Conservation (phyloP, 2,888 invertebrate species). For the Melanophora roralis region DNA sequence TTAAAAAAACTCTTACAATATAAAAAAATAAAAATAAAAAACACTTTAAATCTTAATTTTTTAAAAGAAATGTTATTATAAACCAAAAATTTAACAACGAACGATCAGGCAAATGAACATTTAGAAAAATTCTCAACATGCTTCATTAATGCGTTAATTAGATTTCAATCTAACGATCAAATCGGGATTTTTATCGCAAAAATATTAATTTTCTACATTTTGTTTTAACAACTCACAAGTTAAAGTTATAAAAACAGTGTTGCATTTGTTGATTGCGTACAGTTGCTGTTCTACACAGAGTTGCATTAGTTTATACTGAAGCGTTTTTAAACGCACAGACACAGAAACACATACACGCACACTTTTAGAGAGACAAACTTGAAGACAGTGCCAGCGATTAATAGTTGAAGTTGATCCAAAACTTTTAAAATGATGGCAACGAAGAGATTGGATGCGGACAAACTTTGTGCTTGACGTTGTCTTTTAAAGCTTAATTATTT, state of each 20-base stretch:
- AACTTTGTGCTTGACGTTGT: constrained; percentile 15
- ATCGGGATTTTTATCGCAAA: background rate
- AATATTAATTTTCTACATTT: background rate
- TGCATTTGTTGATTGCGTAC: constrained; percentile 33
- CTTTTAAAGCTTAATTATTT: background rate
- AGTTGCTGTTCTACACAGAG: constrained; percentile 22
- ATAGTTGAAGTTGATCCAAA: background rate
- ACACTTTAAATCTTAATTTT: background rate
- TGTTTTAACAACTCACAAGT: constrained; percentile 55
- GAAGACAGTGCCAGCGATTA: constrained; percentile 55
- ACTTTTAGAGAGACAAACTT: constrained; percentile 4
- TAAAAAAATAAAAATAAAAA: background rate
- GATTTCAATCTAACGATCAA: background rate
- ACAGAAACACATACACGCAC: background rate
- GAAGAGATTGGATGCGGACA: background rate
- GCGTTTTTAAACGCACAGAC: background rate
- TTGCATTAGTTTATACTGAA: constrained; percentile 1
- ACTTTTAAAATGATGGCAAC: background rate
- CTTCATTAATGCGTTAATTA: constrained; percentile 33
- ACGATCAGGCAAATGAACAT: constrained; percentile 43
- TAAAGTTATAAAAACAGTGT: constrained; percentile 50
- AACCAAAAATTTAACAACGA: constrained; percentile 18
- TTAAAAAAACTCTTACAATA: no score
- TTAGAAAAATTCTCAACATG: constrained; percentile 15
- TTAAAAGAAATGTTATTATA: constrained; percentile 17